Evolutionary conservation across 1,140 invertebrate genomes (phyloP).

Genomic region (Hirudo medicinalis): DNA sequence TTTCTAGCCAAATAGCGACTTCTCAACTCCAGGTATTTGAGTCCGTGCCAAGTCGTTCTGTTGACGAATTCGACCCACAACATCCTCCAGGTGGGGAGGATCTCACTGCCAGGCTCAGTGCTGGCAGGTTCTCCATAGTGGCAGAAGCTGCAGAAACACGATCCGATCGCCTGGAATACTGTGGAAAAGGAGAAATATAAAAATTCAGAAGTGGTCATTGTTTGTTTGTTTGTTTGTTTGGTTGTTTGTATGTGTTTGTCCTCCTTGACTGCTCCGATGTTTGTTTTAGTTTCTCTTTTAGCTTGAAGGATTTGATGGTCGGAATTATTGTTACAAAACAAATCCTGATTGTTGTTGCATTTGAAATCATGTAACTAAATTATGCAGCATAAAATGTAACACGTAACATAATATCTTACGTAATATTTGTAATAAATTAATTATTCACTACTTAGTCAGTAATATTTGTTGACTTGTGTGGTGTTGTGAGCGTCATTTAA

Average conservation of each 20-base stretch:
- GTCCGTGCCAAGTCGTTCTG: constrained; percentile 15
- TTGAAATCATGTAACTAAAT: too few relatives aligned
- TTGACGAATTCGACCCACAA: constrained; percentile 15
- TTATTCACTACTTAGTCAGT: too few relatives aligned
- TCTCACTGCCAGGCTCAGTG: background rate
- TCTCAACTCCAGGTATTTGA: constrained; percentile 6
- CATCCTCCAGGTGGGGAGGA: constrained; percentile 1
- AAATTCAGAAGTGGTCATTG: background rate
- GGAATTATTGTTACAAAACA: too few relatives aligned
- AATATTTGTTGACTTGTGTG: too few relatives aligned
- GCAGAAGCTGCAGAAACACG: constrained; percentile 9
- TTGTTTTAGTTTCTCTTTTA: background rate
- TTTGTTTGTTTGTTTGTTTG: background rate
- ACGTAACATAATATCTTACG: too few relatives aligned
- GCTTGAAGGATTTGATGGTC: too few relatives aligned
- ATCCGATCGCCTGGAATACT: background rate
- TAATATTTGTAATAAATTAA: too few relatives aligned
- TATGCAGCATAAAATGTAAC: too few relatives aligned
- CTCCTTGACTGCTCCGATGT: background rate
- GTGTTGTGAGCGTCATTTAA: too few relatives aligned
- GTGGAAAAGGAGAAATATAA: background rate
- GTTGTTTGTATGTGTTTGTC: background rate
- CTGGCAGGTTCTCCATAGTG: background rate
- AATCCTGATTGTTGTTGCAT: too few relatives aligned
- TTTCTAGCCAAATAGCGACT: constrained; percentile 4